Percentiles rank a stretch among this genome's conserved stretches.
Conservation (phyloP, 2,797 vertebrate species). For the Poliocrania exsul region DNA sequence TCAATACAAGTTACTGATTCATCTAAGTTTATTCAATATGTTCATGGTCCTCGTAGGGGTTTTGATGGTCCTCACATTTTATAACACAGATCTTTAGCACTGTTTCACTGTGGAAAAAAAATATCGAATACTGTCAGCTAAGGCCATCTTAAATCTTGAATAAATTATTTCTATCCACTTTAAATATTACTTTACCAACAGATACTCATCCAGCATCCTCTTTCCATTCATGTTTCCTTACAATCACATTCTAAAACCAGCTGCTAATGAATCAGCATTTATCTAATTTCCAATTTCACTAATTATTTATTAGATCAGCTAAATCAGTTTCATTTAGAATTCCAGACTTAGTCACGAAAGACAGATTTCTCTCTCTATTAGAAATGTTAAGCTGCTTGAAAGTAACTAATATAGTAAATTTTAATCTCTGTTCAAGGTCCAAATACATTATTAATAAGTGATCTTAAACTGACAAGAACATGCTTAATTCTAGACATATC, state of each 20-base stretch:
- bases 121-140: not conserved
- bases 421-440: constrained; percentile 4
- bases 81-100: not conserved
- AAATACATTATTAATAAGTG: constrained; percentile 12
- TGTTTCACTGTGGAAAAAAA: not conserved
- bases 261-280: not conserved
- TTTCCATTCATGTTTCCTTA: not conserved
- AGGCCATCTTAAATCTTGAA: not conserved
- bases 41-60: not conserved
- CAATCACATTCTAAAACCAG: not conserved
- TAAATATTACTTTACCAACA: not conserved
- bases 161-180: not conserved
- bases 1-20: not conserved
- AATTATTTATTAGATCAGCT: not conserved
- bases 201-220: not conserved
- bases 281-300: not conserved
- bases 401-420: constrained; percentile 24
- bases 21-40: not conserved
- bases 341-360: constrained; percentile 14
- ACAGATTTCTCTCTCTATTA: constrained; percentile 3
- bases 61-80: not conserved
- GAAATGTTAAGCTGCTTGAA: constrained; percentile 17
- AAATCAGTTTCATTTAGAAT: constrained; percentile 31
- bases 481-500: not conserved
- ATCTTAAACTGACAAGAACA: not conserved